These are phyloP conservation scores for Stenichneumon culpator DNA, from an alignment of 2,888 invertebrate species.

Conservation along the genomic window DNA sequence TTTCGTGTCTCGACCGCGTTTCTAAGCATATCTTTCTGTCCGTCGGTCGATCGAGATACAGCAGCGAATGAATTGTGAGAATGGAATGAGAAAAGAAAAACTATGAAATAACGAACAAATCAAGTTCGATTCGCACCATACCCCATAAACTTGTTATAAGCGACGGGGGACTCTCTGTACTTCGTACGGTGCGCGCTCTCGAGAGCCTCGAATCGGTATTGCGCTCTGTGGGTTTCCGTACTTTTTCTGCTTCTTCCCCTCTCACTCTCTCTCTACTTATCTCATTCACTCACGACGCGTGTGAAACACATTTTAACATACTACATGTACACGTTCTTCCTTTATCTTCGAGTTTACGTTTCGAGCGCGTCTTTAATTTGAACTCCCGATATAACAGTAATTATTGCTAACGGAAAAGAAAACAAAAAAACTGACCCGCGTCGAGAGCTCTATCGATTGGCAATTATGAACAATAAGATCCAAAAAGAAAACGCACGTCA, in stretches of 20 bases:
- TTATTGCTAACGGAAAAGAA: background rate
- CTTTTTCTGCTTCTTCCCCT: conserved; percentile 41
- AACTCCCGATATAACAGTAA: conserved; percentile 13
- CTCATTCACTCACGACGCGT: conserved; percentile 52
- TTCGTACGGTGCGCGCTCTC: conserved; percentile 38
- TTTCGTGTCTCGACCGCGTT: conserved; percentile 46
- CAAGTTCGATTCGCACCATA: conserved; percentile 16
- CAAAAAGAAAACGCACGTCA: conserved; percentile 40
- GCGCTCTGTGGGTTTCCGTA: conserved; percentile 29
- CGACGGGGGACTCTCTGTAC: conserved; percentile 61
- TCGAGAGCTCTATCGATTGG: conserved; percentile 31
- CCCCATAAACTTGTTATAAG: conserved; percentile 46
- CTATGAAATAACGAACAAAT: conserved; percentile 28
- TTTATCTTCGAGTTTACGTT: conserved; percentile 29
- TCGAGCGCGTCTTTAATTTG: conserved; percentile 32
- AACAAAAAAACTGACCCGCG: conserved; percentile 12
- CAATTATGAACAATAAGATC: background rate
- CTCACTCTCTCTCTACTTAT: conserved; percentile 62
- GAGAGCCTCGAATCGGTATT: conserved; percentile 40
- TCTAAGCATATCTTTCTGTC: conserved; percentile 37
- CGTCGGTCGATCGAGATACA: conserved; percentile 17
- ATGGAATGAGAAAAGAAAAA: conserved; percentile 23
- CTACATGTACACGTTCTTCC: conserved; percentile 62
- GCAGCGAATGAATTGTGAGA: background rate
- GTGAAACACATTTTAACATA: conserved; percentile 24